A percentile compares a stretch with the other conserved stretches of the same genome.
phyloP scores from a whole-genome alignment of 2,888 invertebrate species.

The Desoria tigrina region DNA sequence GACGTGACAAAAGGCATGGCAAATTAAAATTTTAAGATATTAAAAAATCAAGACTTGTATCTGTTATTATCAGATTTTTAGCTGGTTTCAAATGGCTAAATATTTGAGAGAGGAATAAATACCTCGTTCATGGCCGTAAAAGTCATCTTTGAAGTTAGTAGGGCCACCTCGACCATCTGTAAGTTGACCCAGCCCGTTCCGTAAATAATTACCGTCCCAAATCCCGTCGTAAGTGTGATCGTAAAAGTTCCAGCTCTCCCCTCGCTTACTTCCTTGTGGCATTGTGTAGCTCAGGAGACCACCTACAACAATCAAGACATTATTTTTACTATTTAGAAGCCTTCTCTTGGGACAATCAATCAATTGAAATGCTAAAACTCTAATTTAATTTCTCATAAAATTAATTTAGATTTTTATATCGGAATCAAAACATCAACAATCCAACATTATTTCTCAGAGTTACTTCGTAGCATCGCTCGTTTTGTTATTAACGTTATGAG shows the following conservation, averaged over 20 bases:
- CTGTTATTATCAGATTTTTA: constrained; percentile 5
- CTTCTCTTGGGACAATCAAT: no score
- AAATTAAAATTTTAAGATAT: background rate
- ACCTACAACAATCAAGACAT: constrained; percentile 62
- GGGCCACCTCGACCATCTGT: constrained; percentile 78
- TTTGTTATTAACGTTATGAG: no score
- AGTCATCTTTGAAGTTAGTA: constrained; percentile 69
- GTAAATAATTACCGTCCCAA: constrained; percentile 72
- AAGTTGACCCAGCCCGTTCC: constrained; percentile 79
- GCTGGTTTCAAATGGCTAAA: background rate
- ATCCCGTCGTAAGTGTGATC: constrained; percentile 84
- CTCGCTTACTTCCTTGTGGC: constrained; percentile 81
- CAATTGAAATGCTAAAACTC: no score
- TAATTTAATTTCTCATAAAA: no score
- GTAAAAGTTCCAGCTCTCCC: constrained; percentile 75
- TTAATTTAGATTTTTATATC: no score
- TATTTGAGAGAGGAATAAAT: no score
- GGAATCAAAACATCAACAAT: no score
- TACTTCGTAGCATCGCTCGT: no score
- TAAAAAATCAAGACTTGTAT: background rate
- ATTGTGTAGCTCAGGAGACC: constrained; percentile 82
- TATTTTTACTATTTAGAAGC: no score
- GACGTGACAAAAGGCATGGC: constrained; percentile 10
- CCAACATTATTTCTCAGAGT: no score
- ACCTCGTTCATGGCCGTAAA: constrained; percentile 64